Evolutionary conservation across 1,140 invertebrate species (phyloP), one percentile per base, ranked within the genome.

Genomic region (Nymphalis io): DNA sequence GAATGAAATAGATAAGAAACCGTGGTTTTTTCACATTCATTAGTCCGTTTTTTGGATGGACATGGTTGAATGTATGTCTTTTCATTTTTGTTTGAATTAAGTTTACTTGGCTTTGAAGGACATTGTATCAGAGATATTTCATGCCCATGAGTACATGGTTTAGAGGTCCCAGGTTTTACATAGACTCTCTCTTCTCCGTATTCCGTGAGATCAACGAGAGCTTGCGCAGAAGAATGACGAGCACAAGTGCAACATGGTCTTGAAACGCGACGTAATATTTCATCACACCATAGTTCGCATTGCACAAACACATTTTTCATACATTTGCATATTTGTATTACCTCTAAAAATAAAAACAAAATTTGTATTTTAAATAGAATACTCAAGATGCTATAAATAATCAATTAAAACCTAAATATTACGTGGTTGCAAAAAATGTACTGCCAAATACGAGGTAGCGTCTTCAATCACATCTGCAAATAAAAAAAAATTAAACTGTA

Each of bases 231-330:
- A 18, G 86, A 74, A 57, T 87, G 84, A 0, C 84, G 77, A 2
- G 85, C 84, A 55, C 88, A 88, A 10, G 80, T 82, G 70, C 86
- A 88, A 61, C 85, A 82, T 0, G 87, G 85, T 3, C 79, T 74
- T 8, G 76, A 73, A 12, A 88, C 83, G 10, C 82, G 81, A 18
- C 84, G 78, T 62, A 90, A 59, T 44, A 85, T 88, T 70, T 87
- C 87, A 46, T 89, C 85, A 62, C 83, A 85, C 85, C 86, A 87
- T 46, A 90, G 63, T 66, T 90, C 88, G 68, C 88, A 90, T 68
- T 90, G 87, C 10, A 90, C 83, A 42, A 87, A 85, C 55, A 87
- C 87, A 61, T 85, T 88, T 63, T 90, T 90, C 84, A 87, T 88
- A 67, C 88, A 90, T 59, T 88, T 89, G 79, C 87, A 90, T n/a